Base-by-base conservation (phyloP, 2,888 invertebrate genomes). In the Orthosia gracilis region DNA sequence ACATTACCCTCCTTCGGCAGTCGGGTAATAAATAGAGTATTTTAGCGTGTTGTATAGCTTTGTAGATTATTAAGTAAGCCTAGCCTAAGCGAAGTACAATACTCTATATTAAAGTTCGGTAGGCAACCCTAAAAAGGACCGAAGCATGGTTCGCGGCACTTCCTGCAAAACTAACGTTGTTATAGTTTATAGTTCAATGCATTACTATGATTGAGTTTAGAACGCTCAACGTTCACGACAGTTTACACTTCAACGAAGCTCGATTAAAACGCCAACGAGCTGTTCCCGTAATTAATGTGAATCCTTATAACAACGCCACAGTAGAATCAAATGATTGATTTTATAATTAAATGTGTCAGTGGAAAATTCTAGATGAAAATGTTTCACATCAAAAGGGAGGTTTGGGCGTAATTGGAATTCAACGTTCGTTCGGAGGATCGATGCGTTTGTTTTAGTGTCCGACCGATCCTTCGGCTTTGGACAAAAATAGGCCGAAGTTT, bases 261-360 rank as follows among this genome's bases (percentile, higher is more conserved):
- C 69, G 80, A 84, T 78, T 82, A 77, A 85, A 85, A 79, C 82
- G 69, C 61, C 75, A 65, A 64, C 69, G 52, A 65, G 58, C 75
- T 59, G 76, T 79, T 85, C 76, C 59, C 71, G 73, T 85, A 87
- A 87, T 87, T 86, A 86, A 84, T 74, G 75, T 74, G 86, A 87
- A 87, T 84, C 88, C 88, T 81, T 87, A 87, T 75, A 80, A 72
- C 74, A 73, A 76, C 74, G 69, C 62, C 67, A 52, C 69, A 68
- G 69, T 68, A 64, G 70, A 80, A 77, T 73, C 65, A 69, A 78
- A 73, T 73, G 78, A 86, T 80, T 78, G 84, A 81, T 87, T 87
- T 79, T 84, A 50, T 74, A 78, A 81, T 83, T 83, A 84, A 87
- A 86, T 69, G 67, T 76, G 73, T 80, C 69, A 49, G 72, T 59